Evolutionary conservation across 2,113 vertebrate species (phyloP).

Genomic region (Acrocephalus kingi): DNA sequence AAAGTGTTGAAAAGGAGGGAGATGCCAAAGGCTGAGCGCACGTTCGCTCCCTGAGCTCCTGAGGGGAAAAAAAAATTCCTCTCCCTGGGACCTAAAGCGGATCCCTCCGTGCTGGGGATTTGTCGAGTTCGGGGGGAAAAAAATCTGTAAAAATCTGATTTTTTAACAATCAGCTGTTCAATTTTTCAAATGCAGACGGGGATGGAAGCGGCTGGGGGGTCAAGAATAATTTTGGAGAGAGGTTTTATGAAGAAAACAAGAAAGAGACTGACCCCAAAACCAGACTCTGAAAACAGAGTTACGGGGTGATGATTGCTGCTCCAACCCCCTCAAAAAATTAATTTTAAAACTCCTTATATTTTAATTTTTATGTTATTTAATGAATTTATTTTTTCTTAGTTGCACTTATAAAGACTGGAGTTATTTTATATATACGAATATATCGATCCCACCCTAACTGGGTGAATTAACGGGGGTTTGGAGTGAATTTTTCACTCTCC

Average conservation of each 20-base stretch:
- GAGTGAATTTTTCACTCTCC: background rate
- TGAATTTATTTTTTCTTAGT: background rate
- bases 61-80: background rate
- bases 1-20: constrained; percentile 42
- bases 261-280: background rate
- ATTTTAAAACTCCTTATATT: fast-evolving
- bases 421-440: background rate
- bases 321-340: fast-evolving
- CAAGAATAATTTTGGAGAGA: background rate
- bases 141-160: background rate
- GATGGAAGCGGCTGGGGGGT: background rate
- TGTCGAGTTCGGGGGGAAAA: fast-evolving
- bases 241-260: background rate
- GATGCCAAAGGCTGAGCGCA: background rate
- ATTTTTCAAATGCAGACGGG: fast-evolving
- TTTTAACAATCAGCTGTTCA: background rate
- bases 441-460: background rate
- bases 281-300: background rate
- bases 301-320: background rate
- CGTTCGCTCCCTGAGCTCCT: background rate
- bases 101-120: background rate
- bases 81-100: background rate
- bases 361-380: background rate
- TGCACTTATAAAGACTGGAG: background rate
- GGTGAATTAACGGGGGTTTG: background rate